Conservation (phyloP, 1,140 invertebrate species). For the Aphaenogaster floridana region DNA sequence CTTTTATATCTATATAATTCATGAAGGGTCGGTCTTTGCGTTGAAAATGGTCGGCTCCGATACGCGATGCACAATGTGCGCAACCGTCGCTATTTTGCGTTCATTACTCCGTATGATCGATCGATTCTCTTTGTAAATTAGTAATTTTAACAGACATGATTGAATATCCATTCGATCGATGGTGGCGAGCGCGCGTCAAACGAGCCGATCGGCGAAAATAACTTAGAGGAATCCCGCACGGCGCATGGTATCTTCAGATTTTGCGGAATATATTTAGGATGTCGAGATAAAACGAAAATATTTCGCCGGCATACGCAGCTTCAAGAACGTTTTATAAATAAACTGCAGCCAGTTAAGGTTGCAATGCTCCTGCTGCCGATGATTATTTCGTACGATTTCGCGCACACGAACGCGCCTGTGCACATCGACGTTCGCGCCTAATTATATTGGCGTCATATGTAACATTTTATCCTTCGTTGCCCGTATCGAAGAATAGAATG, state of each 20-base stretch:
- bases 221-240: background rate
- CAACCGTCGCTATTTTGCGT: background rate
- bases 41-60: background rate
- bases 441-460: background rate
- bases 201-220: conserved; percentile 43
- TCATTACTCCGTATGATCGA: conserved; percentile 1
- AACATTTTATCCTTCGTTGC: background rate
- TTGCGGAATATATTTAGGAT: conserved; percentile 49
- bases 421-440: background rate
- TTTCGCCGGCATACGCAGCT: conserved; percentile 32
- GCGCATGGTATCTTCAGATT: conserved; percentile 10
- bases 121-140: conserved; percentile 37
- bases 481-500: background rate
- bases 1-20: background rate
- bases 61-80: background rate
- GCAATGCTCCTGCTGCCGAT: background rate
- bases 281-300: conserved; percentile 61
- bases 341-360: conserved; percentile 51
- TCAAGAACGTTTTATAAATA: conserved; percentile 63
- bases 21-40: background rate
- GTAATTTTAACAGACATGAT: conserved; percentile 19
- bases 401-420: background rate
- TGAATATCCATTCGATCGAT: conserved; percentile 32
- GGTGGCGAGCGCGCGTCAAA: conserved; percentile 5
- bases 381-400: background rate